A percentile compares a stretch with the other conserved stretches of the same genome.
Evolutionary conservation across 2,113 vertebrate genomes (phyloP).

Genomic region (Octodon degus): DNA sequence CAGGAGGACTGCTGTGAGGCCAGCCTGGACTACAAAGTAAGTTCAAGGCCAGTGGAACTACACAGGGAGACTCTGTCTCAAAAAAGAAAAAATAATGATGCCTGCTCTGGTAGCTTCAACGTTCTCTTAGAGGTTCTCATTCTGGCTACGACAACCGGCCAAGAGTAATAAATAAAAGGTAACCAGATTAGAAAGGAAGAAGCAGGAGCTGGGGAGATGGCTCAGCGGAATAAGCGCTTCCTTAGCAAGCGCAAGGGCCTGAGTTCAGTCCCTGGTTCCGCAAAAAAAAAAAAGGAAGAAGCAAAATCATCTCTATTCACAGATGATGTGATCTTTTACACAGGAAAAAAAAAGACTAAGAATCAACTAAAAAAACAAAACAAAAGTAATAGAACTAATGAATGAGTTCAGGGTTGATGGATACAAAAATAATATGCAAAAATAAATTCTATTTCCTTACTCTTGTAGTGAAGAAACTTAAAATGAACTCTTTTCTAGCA

Average conservation of each 20-base stretch:
- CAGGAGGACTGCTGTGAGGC: neutral
- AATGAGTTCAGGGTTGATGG: neutral
- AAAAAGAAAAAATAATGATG: neutral
- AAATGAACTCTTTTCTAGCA: neutral
- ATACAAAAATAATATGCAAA: slow-evolving; percentile 35
- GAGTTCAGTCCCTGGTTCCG: no score
- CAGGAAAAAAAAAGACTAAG: neutral
- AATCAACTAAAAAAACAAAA: slow-evolving; percentile 34
- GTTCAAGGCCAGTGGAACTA: neutral
- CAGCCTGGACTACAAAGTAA: neutral
- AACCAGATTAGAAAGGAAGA: neutral
- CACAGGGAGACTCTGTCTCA: neutral
- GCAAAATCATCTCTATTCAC: neutral
- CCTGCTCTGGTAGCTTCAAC: neutral
- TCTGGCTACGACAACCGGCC: neutral
- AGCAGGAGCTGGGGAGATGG: neutral
- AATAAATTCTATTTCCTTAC: neutral
- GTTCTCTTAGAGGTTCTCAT: neutral
- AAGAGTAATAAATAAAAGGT: slow-evolving; percentile 37
- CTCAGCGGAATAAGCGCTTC: no score
- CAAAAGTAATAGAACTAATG: neutral
- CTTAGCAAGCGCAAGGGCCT: no score
- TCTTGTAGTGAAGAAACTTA: neutral
- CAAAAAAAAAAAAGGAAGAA: neutral
- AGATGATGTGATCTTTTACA: neutral